Conservation (phyloP, 2,888 invertebrate genomes). For the Leptinotarsa tumamoca region DNA sequence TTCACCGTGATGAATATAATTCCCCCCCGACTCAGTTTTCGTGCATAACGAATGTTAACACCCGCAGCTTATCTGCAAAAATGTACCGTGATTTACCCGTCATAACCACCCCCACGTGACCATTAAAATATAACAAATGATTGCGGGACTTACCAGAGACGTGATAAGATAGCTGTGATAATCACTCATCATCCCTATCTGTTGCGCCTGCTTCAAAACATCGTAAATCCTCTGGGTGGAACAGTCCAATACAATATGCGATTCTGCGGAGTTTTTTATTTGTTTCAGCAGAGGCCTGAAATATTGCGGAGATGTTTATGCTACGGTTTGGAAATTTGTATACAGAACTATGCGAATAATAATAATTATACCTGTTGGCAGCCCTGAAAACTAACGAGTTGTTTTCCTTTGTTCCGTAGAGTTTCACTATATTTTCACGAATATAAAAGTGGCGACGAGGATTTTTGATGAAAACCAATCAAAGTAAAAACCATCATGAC, state of each 20-base stretch:
- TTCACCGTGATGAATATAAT: no score
- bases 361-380: no score
- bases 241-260: slow-evolving; percentile 91
- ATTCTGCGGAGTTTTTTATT: slow-evolving; percentile 92
- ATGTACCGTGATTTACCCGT: neutral
- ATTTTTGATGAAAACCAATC: no score
- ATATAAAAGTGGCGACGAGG: no score
- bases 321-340: no score
- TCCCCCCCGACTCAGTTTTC: neutral
- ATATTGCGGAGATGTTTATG: slow-evolving; percentile 33
- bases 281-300: slow-evolving; percentile 88
- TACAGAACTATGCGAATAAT: neutral
- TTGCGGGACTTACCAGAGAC: slow-evolving; percentile 77
- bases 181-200: slow-evolving; percentile 97
- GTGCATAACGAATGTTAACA: neutral
- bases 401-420: no score
- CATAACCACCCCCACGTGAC: slow-evolving; percentile 24
- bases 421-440: no score
- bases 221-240: slow-evolving; percentile 87
- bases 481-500: no score
- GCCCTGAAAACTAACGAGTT: no score
- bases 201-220: slow-evolving; percentile 92
- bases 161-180: slow-evolving; percentile 95
- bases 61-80: neutral
- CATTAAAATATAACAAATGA: slow-evolving; percentile 26